Evolutionary conservation across 2,113 vertebrate genomes (phyloP).

Genomic region (Suricata suricatta): DNA sequence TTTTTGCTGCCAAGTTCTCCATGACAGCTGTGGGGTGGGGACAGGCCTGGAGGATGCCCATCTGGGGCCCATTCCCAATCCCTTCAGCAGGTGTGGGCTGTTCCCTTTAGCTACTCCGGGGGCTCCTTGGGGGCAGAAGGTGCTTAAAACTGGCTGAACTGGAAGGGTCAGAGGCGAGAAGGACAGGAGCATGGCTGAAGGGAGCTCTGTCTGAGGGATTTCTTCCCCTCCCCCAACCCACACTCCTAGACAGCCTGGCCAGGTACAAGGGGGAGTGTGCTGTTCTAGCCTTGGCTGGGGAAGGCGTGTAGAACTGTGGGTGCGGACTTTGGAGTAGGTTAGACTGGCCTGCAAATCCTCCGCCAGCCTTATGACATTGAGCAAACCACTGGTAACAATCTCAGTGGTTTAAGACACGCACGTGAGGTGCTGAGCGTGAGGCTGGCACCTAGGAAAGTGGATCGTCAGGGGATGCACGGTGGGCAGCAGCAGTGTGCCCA

Average conservation of each 20-base stretch:
- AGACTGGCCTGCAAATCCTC: neutral
- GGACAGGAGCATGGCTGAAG: neutral
- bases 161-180: neutral
- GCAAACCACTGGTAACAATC: neutral
- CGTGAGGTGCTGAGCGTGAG: neutral
- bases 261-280: rapidly evolving
- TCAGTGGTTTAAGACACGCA: neutral
- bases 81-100: neutral
- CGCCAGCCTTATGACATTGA: neutral
- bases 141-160: neutral
- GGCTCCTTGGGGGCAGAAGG: neutral
- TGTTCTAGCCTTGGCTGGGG: neutral
- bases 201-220: neutral
- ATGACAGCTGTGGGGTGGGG: neutral
- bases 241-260: neutral
- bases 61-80: neutral
- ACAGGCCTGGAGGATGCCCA: neutral
- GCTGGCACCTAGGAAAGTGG: neutral
- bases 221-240: neutral
- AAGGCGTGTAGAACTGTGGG: neutral
- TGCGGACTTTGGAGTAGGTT: neutral
- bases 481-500: neutral
- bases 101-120: neutral
- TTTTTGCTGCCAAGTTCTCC: neutral
- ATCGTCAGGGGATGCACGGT: neutral